Percentiles rank a stretch among this genome's conserved stretches.
These are phyloP conservation scores for Carapus acus DNA, from an alignment of 2,797 vertebrate genomes.

Conservation along the genomic window DNA sequence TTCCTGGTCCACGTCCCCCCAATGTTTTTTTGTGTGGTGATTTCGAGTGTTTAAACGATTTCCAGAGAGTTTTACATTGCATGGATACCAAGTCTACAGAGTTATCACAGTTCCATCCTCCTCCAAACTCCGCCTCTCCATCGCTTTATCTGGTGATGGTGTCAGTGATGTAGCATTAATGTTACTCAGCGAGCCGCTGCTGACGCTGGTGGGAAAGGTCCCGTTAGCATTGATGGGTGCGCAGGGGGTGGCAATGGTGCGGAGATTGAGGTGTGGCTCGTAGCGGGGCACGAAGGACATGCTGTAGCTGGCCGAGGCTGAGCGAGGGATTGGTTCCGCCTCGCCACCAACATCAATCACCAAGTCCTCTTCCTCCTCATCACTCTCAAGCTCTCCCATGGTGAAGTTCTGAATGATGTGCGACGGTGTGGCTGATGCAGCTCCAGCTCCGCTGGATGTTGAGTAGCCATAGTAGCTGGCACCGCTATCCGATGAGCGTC, in stretches of 20 bases:
- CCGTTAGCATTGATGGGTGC: slow-evolving; percentile 71
- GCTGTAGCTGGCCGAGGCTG: slow-evolving; percentile 67
- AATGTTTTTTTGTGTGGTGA: too few relatives aligned
- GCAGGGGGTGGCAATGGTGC: slow-evolving; percentile 27
- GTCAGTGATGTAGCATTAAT: slow-evolving; percentile 25
- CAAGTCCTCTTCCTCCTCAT: slow-evolving; percentile 88
- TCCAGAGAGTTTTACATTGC: slow-evolving; percentile 34
- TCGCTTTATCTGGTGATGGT: slow-evolving; percentile 60
- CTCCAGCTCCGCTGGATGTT: slow-evolving; percentile 34
- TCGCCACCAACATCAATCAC: slow-evolving; percentile 80
- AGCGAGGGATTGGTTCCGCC: slow-evolving; percentile 70
- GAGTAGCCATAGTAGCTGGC: slow-evolving; percentile 75
- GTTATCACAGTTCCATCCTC: slow-evolving; percentile 97
- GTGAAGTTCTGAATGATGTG: slow-evolving; percentile 79
- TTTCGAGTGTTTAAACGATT: slow-evolving; percentile 7
- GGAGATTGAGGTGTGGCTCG: slow-evolving; percentile 78
- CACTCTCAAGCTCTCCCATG: slow-evolving; percentile 84
- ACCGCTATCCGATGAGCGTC: slow-evolving; percentile 89
- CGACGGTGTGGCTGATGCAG: slow-evolving; percentile 46
- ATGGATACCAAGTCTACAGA: slow-evolving; percentile 68
- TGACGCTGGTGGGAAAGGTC: slow-evolving; percentile 64
- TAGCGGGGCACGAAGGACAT: slow-evolving; percentile 77
- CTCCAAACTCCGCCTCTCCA: slow-evolving; percentile 77
- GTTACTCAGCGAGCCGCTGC: slow-evolving; percentile 63
- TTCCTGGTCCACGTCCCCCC: slow-evolving; percentile 10